Percentiles rank a stretch among this genome's conserved stretches.
Conservation (phyloP, 1,140 invertebrate genomes). For the Pantala flavescens region DNA sequence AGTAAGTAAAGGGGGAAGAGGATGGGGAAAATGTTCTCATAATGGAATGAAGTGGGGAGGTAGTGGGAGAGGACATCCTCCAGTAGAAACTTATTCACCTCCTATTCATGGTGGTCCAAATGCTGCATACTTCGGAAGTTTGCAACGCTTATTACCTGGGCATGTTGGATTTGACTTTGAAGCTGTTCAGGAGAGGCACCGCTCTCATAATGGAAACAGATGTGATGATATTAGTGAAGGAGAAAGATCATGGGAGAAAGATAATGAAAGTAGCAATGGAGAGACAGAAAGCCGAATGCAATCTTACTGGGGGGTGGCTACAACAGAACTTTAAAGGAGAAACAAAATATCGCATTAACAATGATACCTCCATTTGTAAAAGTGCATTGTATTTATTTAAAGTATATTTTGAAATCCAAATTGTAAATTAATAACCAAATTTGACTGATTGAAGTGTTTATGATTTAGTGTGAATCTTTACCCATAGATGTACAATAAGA, state of each 20-base stretch:
- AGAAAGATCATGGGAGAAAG: slow-evolving; percentile 31
- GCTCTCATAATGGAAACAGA: background rate
- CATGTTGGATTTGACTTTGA: slow-evolving; percentile 76
- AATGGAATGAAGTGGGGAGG: background rate
- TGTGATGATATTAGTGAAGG: background rate
- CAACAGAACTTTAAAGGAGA: slow-evolving; percentile 53
- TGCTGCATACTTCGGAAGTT: slow-evolving; percentile 73
- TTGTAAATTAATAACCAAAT: too few species aligned
- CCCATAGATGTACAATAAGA: too few species aligned
- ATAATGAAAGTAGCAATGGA: slow-evolving; percentile 54
- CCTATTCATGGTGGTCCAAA: slow-evolving; percentile 57
- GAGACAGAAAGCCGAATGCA: slow-evolving; percentile 64
- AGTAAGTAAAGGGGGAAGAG: slow-evolving; percentile 42
- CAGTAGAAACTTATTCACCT: background rate
- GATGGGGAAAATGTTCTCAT: background rate
- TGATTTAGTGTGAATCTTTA: too few species aligned
- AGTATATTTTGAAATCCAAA: too few species aligned
- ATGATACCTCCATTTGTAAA: too few species aligned
- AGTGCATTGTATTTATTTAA: too few species aligned
- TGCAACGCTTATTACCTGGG: slow-evolving; percentile 71
- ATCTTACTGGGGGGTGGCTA: slow-evolving; percentile 77
- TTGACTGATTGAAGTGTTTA: too few species aligned
- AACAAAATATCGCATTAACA: too few species aligned
- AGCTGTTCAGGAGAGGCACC: slow-evolving; percentile 58
- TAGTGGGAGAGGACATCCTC: background rate